A percentile compares a stretch with the other conserved stretches of the same genome.
These are phyloP conservation scores for Bombyx huttoni DNA, from an alignment of 2,888 invertebrate genomes.

Conservation along the genomic window DNA sequence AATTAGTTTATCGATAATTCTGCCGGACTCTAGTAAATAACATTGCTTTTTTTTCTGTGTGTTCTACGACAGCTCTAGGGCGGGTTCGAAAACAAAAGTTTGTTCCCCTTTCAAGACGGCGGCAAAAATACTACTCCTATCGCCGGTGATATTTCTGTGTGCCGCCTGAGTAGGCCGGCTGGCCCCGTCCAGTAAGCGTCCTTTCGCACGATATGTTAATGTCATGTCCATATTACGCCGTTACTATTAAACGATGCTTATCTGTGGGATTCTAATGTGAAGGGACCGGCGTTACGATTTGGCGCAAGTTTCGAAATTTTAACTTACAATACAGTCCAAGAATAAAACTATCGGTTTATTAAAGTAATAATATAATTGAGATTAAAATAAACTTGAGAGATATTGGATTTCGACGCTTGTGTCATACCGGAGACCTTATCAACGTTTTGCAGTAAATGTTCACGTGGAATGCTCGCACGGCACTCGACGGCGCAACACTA, in stretches of 20 bases:
- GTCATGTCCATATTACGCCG: conserved; percentile 30
- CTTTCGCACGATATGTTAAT: conserved; percentile 48
- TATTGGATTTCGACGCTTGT: neutral
- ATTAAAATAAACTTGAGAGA: too few species aligned
- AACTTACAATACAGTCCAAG: too few species aligned
- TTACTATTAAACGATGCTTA: conserved; percentile 17
- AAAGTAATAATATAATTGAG: too few species aligned
- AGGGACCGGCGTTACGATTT: neutral
- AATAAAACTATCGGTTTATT: too few species aligned
- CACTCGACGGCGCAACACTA: conserved; percentile 25
- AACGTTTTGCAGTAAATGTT: conserved; percentile 5
- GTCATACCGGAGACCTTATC: neutral
- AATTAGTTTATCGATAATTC: conserved; percentile 5
- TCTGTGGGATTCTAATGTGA: neutral
- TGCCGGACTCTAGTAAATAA: conserved; percentile 8
- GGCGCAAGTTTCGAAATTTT: neutral
- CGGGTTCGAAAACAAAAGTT: conserved; percentile 76
- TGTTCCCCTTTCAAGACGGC: conserved; percentile 83
- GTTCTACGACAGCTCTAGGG: conserved; percentile 69
- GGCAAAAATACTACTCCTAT: conserved; percentile 81
- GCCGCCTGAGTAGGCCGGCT: conserved; percentile 69
- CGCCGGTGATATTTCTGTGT: conserved; percentile 84
- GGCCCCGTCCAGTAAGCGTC: conserved; percentile 49
- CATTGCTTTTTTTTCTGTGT: conserved; percentile 56
- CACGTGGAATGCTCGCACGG: conserved; percentile 15